Percentiles rank a stretch among this genome's conserved stretches.
phyloP scores from a whole-genome alignment of 2,797 vertebrate species.

The Hipposideros larvatus region DNA sequence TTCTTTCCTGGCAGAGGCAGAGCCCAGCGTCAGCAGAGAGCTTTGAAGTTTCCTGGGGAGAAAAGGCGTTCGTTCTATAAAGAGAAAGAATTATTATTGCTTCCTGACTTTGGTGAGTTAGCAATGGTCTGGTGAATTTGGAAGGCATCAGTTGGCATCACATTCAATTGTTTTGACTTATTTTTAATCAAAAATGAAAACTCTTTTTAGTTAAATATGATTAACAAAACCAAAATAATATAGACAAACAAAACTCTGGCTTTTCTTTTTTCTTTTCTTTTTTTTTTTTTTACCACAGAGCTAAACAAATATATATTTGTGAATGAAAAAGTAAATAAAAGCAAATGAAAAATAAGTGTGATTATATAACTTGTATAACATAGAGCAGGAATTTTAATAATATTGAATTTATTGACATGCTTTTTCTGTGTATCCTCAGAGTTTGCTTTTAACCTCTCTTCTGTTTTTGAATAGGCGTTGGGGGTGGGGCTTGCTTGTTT shows the following conservation, averaged over 20 bases:
- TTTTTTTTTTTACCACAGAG: not conserved
- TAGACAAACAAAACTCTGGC: not conserved
- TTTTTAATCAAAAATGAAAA: conserved; percentile 67
- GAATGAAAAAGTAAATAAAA: conserved; percentile 57
- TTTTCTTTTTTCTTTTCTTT: not conserved
- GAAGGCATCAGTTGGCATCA: conserved; percentile 60
- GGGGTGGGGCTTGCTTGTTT: not conserved
- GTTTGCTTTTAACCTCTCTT: conserved; percentile 22
- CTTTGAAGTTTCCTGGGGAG: conserved; percentile 77
- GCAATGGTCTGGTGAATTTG: conserved; percentile 63
- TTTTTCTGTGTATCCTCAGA: not conserved
- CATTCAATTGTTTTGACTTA: conserved; percentile 67
- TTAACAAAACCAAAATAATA: conserved; percentile 42
- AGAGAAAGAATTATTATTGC: conserved; percentile 66
- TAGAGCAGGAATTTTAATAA: conserved; percentile 33
- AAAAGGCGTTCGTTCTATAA: conserved; percentile 16
- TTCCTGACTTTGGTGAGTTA: conserved; percentile 70
- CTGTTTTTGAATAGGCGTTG: not conserved
- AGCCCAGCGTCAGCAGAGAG: conserved; percentile 51
- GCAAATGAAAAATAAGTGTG: not conserved
- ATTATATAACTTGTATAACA: conserved; percentile 26
- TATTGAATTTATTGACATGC: not conserved
- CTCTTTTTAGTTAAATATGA: conserved; percentile 27
- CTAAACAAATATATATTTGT: conserved; percentile 10
- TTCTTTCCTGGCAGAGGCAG: conserved; percentile 76